These are phyloP conservation scores for Siniperca obscura DNA, from an alignment of 2,797 vertebrate species.

Conservation along the genomic window DNA sequence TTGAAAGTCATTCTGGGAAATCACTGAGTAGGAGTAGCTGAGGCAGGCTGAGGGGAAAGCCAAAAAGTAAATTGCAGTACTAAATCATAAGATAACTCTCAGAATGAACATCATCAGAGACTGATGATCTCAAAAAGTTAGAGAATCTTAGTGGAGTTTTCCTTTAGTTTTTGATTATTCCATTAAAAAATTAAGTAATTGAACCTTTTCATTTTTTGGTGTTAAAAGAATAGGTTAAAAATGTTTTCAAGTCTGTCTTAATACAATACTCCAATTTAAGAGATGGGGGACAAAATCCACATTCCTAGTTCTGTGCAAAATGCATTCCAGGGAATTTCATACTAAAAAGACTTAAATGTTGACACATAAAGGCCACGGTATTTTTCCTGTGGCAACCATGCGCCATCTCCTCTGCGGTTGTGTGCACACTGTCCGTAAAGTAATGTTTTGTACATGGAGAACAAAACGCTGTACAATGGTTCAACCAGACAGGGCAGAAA, in stretches of 20 bases:
- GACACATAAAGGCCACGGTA: background rate
- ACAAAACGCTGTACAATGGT: too few species aligned
- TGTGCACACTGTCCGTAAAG: too few species aligned
- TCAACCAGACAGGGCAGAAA: too few species aligned
- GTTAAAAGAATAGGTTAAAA: background rate
- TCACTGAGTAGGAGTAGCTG: conserved; percentile 58
- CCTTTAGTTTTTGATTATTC: background rate
- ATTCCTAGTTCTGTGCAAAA: background rate
- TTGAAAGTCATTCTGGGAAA: conserved; percentile 66
- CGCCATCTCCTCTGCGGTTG: background rate
- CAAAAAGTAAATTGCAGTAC: conserved; percentile 19
- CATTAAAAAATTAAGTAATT: background rate
- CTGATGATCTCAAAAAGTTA: conserved; percentile 15
- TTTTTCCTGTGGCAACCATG: background rate
- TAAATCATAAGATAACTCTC: conserved; percentile 46
- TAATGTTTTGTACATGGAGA: too few species aligned
- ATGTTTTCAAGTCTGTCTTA: background rate
- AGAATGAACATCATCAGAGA: conserved; percentile 35
- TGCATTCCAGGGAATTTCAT: background rate
- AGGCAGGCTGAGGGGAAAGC: conserved; percentile 27
- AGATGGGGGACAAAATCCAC: background rate
- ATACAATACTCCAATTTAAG: background rate
- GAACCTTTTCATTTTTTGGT: background rate
- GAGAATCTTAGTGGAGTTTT: background rate
- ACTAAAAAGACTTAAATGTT: background rate